Evolutionary conservation across 2,113 vertebrate species (phyloP), one percentile per base, ranked within the genome.

Genomic region (Egretta garzetta): DNA sequence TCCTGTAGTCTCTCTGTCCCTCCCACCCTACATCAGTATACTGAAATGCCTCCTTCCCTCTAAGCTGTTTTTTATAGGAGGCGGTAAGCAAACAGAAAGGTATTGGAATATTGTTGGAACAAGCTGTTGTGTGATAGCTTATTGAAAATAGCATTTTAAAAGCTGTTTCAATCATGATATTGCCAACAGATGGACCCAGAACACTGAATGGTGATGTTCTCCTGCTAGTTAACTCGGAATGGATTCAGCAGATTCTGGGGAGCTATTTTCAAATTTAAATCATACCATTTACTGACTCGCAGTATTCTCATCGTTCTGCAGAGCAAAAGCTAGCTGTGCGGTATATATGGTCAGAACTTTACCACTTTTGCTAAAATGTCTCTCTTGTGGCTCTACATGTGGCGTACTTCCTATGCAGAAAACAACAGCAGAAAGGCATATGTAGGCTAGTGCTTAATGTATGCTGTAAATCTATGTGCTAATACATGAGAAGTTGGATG

Each of bases 121-220:
- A 98, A 98, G 96, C 97, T 98, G 98, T 98, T 97, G 94, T 98
- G 97, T 97, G 97, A 98, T 97, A 96, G 80, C 96, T 98, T 95
- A 97, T 97, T 98, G 96, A 96, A 98, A 98, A 98, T 97, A 98
- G 95, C 95, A 96, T 94, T 97, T 97, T 55, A 89, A 97, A 97
- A 97, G 94, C 96, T 97, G 89, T 98, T 98, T 98, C 88, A 95
- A 71, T 98, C 88, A 92, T 97, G 95, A 84, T 97, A 96, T 96
- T 98, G 96, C 96, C 98, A 98, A 98, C 98, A 98, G 98, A 98
- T 98, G 98, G 98, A 98, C 96, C 84, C 96, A 97, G 98, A 98
- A 97, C 97, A 90, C 92, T 96, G 95, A 97, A 98, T 95, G 96
- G 88, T 96, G 92, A 49, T 97, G 80, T 95, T 98, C 92, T 97